Base-by-base conservation (phyloP, 2,888 invertebrate species). In the Eucera pruinosa region DNA sequence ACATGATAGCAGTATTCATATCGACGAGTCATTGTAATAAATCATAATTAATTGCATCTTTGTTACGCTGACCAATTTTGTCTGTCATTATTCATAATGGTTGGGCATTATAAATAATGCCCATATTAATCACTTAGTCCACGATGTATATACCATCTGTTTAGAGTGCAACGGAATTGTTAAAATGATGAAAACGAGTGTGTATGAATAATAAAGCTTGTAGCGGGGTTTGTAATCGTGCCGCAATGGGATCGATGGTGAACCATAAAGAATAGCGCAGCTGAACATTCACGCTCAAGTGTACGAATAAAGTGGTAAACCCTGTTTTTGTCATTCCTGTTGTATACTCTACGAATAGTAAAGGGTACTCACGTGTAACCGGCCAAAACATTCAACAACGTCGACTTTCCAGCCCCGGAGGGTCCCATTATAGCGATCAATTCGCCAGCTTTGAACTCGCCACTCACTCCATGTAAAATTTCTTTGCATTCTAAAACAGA, bases 291-390 rank as follows among this genome's bases (percentile, higher is more conserved):
- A 27, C 20, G 27, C 27, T 25, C 30, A 54, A 54, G 5, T 11
- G 9, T 47, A 20, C 3, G 0, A 39, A n/a, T n/a, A 39, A 55
- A 11, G 25, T 36, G 6, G 23, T 25, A 39, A 11, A 13, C 13
- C 20, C 23, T n/a, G 23, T 25, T 23, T 11, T 15, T 2, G n/a
- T 13, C 0, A 1, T n/a, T 1, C n/a, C 25, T 41, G 20, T n/a
- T n/a, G n/a, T n/a, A n/a, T n/a, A n/a, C n/a, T n/a, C n/a, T n/a
- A n/a, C n/a, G n/a, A n/a, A n/a, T n/a, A n/a, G n/a, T n/a, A n/a
- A n/a, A n/a, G n/a, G n/a, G n/a, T 55, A 94, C 96, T 95, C 93
- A 97, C 98, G 96, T 95, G 92, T 96, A 98, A 61, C 97, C 98
- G 27, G 97, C 97, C 64, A 98, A 94, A 73, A 98, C 97, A 91